Percentiles rank a stretch among this genome's conserved stretches.
Conservation (phyloP, 1,140 invertebrate species). For the Hermatobates lingyangjiaoensis region DNA sequence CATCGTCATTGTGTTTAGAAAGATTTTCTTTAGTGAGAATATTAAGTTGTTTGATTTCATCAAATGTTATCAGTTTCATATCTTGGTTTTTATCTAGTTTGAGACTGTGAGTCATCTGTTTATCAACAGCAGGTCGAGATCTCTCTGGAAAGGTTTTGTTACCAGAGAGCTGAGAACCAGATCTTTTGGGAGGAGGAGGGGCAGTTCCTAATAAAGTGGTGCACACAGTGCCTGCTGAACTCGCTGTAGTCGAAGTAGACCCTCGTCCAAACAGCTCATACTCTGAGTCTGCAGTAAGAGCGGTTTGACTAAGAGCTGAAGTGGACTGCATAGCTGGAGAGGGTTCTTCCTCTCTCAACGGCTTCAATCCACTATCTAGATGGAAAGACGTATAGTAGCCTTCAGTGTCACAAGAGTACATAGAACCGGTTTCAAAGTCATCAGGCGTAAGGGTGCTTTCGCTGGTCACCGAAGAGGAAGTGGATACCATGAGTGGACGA, state of each 20-base stretch:
- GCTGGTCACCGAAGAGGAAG: slow-evolving; percentile 58
- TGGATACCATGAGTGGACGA: slow-evolving; percentile 13
- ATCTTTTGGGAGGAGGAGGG: slow-evolving; percentile 44
- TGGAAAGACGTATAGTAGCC: slow-evolving; percentile 96
- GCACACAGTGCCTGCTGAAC: slow-evolving; percentile 72
- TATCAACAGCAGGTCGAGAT: slow-evolving; percentile 2
- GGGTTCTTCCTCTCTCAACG: slow-evolving; percentile 59
- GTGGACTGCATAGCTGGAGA: slow-evolving; percentile 40
- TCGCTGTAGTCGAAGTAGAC: slow-evolving; percentile 65
- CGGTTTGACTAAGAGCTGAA: slow-evolving; percentile 26
- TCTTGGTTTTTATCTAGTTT: slow-evolving; percentile 20
- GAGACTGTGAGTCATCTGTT: slow-evolving; percentile 14
- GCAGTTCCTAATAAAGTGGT: slow-evolving; percentile 39
- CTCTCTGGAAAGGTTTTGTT: slow-evolving; percentile 14
- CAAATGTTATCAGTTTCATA: slow-evolving; percentile 18
- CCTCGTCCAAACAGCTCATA: slow-evolving; percentile 76
- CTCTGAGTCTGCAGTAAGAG: slow-evolving; percentile 51
- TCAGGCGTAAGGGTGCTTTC: slow-evolving; percentile 62
- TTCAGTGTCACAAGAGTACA: slow-evolving; percentile 89
- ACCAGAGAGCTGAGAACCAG: slow-evolving; percentile 30
- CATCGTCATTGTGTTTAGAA: slow-evolving; percentile 13
- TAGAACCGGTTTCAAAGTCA: slow-evolving; percentile 77
- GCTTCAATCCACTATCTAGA: slow-evolving; percentile 81
- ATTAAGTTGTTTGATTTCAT: slow-evolving; percentile 7
- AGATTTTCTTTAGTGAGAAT: slow-evolving; percentile 18